Evolutionary conservation across 2,888 invertebrate species (phyloP).

Genomic region (Pyrrhia umbra): DNA sequence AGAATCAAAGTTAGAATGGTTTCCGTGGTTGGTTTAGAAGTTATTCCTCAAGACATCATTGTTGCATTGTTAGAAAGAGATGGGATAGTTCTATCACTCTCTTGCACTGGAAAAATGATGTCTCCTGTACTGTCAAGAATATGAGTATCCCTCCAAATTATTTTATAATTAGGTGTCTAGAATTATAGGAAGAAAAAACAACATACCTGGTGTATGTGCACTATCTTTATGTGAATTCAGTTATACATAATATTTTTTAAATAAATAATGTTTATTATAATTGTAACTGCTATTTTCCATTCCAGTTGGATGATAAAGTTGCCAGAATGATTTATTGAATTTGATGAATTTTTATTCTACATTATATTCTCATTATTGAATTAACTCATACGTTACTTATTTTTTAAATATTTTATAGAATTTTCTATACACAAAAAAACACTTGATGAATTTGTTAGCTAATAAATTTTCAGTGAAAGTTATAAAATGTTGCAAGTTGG

Average conservation of each 20-base stretch:
- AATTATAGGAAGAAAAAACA: background rate
- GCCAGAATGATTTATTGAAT: conserved; percentile 29
- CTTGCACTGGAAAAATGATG: background rate
- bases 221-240: background rate
- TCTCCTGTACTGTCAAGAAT: background rate
- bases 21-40: background rate
- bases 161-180: conserved; percentile 6
- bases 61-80: background rate
- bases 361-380: conserved; percentile 8
- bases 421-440: background rate
- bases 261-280: background rate
- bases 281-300: conserved; percentile 2
- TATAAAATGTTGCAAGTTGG: conserved; percentile 29
- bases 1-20: background rate
- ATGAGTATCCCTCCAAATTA: conserved; percentile 44
- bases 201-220: background rate
- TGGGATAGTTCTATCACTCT: background rate
- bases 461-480: conserved; percentile 6
- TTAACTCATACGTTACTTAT: conserved; percentile 13
- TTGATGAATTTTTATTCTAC: conserved; percentile 38
- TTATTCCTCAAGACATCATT: background rate
- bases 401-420: conserved; percentile 32
- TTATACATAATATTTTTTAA: background rate
- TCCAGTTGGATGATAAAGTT: conserved; percentile 19
- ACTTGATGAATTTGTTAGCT: conserved; percentile 1